Percentiles rank a stretch among this genome's conserved stretches.
These are phyloP conservation scores for Muntiacus reevesi DNA, from an alignment of 2,113 vertebrate genomes.

Conservation along the genomic window DNA sequence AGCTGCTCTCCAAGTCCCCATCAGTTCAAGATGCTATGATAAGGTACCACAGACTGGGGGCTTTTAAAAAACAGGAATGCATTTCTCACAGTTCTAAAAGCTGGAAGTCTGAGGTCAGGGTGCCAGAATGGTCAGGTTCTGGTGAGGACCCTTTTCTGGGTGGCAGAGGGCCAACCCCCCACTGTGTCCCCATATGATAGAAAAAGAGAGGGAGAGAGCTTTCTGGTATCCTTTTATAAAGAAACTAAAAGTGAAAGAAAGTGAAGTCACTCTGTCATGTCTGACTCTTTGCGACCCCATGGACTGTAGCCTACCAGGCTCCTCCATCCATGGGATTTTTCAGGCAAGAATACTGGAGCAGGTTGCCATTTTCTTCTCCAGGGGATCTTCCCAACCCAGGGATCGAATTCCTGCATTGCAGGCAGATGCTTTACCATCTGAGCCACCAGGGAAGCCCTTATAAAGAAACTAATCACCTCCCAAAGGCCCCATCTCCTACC, in stretches of 20 bases:
- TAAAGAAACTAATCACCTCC: neutral
- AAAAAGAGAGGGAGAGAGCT: neutral
- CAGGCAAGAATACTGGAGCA: neutral
- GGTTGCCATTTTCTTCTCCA: neutral
- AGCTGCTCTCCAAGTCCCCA: neutral
- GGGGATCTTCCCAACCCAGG: neutral
- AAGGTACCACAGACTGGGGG: no score
- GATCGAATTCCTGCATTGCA: fast-evolving
- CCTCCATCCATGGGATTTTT: neutral
- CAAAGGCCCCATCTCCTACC: neutral
- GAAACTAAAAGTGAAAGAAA: neutral
- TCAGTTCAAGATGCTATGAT: neutral
- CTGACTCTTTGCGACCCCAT: neutral
- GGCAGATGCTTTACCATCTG: fast-evolving
- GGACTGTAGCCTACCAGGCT: neutral
- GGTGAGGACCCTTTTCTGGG: neutral
- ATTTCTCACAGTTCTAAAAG: neutral
- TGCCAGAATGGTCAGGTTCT: fast-evolving
- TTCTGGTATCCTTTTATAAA: neutral
- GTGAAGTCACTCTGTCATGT: fast-evolving
- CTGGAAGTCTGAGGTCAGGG: neutral
- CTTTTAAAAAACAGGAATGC: neutral
- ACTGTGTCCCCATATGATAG: neutral
- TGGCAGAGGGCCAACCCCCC: neutral
- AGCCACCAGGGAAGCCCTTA: neutral